phyloP scores from a whole-genome alignment of 1,140 invertebrate genomes.

The Papilio aristodemus region DNA sequence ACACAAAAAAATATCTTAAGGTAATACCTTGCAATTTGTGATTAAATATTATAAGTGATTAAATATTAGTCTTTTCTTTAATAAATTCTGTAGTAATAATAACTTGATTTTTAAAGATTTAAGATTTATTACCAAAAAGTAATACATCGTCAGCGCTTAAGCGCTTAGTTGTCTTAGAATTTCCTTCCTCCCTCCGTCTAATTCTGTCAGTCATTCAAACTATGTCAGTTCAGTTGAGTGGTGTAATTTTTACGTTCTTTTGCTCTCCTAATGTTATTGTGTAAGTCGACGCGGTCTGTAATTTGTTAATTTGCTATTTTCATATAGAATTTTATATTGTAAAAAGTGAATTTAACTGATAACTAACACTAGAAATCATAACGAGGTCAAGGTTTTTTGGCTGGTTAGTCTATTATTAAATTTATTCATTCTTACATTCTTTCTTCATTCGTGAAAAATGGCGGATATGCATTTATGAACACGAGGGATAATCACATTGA shows the following conservation, averaged over 20 bases:
- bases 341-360: neutral
- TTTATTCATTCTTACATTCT: conserved; percentile 1
- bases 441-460: conserved; percentile 17
- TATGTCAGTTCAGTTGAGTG: conserved; percentile 45
- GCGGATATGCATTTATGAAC: conserved; percentile 23
- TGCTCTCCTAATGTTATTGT: neutral
- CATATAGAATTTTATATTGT: neutral
- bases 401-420: conserved; percentile 3
- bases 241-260: conserved; percentile 39
- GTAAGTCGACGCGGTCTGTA: neutral
- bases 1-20: neutral
- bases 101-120: neutral
- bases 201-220: conserved; percentile 69
- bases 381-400: conserved; percentile 24
- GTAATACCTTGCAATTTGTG: neutral
- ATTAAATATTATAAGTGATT: neutral
- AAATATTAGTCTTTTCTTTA: neutral
- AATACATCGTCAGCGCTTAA: conserved; percentile 39
- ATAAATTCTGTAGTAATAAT: neutral
- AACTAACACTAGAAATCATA: neutral
- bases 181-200: conserved; percentile 64
- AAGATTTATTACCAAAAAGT: neutral
- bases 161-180: conserved; percentile 38
- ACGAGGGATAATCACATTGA: neutral
- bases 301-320: neutral